Evolutionary conservation across 2,797 vertebrate genomes (phyloP).

Genomic region (Coregonus ussuriensis): DNA sequence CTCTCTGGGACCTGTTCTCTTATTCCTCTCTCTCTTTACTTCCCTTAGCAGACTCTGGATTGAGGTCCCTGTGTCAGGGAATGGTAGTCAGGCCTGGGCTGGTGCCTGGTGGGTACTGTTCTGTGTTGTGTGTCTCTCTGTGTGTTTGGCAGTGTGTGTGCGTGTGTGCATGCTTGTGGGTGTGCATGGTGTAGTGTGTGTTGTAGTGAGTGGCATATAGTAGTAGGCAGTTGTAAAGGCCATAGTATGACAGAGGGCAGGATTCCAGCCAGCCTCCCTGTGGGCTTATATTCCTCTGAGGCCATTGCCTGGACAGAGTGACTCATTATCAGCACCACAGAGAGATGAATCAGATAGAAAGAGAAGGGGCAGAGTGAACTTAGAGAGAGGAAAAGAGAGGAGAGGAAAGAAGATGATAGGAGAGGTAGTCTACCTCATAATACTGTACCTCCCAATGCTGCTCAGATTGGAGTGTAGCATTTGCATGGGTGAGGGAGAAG

Average conservation of each 20-base stretch:
- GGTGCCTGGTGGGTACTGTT: background rate
- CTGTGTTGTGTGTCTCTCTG: background rate
- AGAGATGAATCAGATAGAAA: slow-evolving; percentile 49
- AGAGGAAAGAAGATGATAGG: background rate
- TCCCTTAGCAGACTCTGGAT: background rate
- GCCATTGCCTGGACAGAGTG: slow-evolving; percentile 24
- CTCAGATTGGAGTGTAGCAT: no score
- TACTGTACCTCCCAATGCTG: no score
- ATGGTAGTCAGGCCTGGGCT: background rate
- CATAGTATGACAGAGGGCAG: slow-evolving; percentile 19
- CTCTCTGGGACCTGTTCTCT: slow-evolving; percentile 24
- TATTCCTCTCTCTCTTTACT: slow-evolving; percentile 11
- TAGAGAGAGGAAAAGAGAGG: background rate
- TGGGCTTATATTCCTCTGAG: slow-evolving; percentile 36
- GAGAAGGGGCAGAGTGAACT: slow-evolving; percentile 39
- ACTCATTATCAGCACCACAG: slow-evolving; percentile 56
- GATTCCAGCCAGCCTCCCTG: slow-evolving; percentile 13
- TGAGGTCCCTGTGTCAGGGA: slow-evolving; percentile 11
- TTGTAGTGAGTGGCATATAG: background rate
- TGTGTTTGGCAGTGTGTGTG: no score
- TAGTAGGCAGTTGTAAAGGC: slow-evolving; percentile 31
- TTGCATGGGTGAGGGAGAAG: background rate
- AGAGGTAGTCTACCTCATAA: background rate
- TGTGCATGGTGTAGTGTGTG: background rate
- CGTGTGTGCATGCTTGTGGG: accelerated